Percentiles rank a stretch among this genome's conserved stretches.
Evolutionary conservation across 2,113 vertebrate species (phyloP).

Genomic region (Catharus minimus): DNA sequence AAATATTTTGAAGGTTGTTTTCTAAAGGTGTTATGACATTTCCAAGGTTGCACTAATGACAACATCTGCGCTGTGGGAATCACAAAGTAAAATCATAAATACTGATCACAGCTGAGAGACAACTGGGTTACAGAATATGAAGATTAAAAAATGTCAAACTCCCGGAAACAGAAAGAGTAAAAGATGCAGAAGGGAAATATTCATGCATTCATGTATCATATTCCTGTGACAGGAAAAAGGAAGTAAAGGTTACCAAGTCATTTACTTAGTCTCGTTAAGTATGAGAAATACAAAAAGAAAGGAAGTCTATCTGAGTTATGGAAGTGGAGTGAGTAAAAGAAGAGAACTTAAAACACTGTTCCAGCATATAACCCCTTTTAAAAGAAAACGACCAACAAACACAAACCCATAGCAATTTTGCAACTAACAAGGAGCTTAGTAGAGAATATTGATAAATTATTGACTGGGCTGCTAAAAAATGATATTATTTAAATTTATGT

Average conservation of each 20-base stretch:
- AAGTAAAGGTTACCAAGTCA: not conserved
- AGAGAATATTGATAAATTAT: not conserved
- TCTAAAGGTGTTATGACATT: not conserved
- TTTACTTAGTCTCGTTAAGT: not conserved
- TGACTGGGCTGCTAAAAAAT: not conserved
- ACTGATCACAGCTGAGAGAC: not conserved
- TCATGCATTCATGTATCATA: not conserved
- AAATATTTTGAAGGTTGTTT: not conserved
- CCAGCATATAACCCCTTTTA: not conserved
- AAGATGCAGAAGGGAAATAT: not conserved
- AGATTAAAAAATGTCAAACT: not conserved
- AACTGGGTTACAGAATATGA: not conserved
- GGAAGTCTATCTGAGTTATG: not conserved
- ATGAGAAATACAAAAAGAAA: not conserved
- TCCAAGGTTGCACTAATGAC: conserved; percentile 1
- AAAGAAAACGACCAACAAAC: not conserved
- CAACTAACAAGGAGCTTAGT: not conserved
- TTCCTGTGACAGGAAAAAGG: not conserved
- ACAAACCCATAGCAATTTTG: not conserved
- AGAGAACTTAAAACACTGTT: not conserved
- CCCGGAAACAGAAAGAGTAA: not conserved
- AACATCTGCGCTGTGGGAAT: not conserved
- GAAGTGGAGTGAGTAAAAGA: not conserved
- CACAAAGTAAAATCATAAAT: not conserved
- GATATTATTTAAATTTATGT: not conserved